A percentile compares a stretch with the other conserved stretches of the same genome.
These are phyloP conservation scores for Rhizomys pruinosus DNA, from an alignment of 2,113 vertebrate species.

Conservation along the genomic window DNA sequence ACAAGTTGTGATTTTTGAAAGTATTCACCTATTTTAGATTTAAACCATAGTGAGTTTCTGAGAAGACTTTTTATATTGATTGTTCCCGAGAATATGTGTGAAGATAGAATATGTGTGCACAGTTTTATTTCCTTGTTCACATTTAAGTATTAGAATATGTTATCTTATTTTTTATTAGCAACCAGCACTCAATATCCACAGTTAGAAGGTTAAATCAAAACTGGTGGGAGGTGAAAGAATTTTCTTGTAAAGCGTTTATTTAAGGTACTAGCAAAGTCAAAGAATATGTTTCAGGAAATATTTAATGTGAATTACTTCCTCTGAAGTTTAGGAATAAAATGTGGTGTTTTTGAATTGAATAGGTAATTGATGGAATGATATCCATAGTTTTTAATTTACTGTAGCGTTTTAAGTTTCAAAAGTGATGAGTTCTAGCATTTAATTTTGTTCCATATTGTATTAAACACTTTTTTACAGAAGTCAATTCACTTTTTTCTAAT, in stretches of 20 bases:
- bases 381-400: conserved; percentile 9
- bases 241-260: background rate
- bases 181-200: background rate
- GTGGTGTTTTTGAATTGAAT: background rate
- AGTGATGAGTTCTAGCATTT: conserved; percentile 39
- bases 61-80: background rate
- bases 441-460: background rate
- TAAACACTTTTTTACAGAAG: background rate
- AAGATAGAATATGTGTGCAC: background rate
- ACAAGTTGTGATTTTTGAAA: conserved; percentile 10
- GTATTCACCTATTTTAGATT: background rate
- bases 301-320: conserved; percentile 47
- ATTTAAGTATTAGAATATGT: background rate
- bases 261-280: no score
- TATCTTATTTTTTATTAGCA: background rate
- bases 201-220: background rate
- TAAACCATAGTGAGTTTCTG: background rate
- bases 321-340: background rate
- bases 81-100: background rate
- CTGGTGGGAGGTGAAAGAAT: conserved; percentile 9
- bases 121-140: conserved; percentile 7
- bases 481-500: conserved; percentile 11
- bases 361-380: background rate
- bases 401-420: background rate
- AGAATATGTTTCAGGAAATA: background rate